These are phyloP conservation scores for Eupithecia centaureata DNA, from an alignment of 2,888 invertebrate species.

Conservation along the genomic window DNA sequence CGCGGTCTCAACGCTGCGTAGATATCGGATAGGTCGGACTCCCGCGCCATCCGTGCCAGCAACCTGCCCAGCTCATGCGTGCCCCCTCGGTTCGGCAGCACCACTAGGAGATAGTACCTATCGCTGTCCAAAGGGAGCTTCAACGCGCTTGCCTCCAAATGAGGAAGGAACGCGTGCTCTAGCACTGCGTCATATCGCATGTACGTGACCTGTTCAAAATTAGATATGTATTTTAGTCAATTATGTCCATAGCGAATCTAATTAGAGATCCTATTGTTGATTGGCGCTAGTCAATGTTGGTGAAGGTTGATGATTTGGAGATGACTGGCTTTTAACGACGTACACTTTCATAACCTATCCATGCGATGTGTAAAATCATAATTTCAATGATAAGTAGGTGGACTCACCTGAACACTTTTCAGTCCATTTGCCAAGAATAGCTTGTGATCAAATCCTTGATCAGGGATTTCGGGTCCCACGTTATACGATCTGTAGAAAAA, in stretches of 20 bases:
- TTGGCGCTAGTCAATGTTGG: conserved; percentile 37
- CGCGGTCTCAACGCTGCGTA: conserved; percentile 87
- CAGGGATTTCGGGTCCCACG: conserved; percentile 58
- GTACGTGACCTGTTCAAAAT: conserved; percentile 82
- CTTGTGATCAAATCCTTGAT: conserved; percentile 56
- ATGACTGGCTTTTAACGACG: conserved; percentile 34
- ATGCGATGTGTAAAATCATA: neutral
- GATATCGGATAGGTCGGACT: conserved; percentile 86
- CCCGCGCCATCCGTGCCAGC: conserved; percentile 85
- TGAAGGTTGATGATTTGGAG: conserved; percentile 33
- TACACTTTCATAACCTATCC: neutral
- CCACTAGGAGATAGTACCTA: conserved; percentile 89
- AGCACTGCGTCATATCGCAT: conserved; percentile 91
- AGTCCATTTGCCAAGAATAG: conserved; percentile 76
- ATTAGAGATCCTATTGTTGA: conserved; percentile 41
- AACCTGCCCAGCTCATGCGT: conserved; percentile 85
- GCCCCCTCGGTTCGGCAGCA: conserved; percentile 87
- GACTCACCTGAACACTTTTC: conserved; percentile 71
- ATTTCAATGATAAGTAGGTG: neutral
- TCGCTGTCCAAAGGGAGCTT: conserved; percentile 92
- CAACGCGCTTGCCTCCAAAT: conserved; percentile 88
- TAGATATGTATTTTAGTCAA: conserved; percentile 38
- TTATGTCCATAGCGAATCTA: conserved; percentile 40
- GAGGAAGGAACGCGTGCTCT: conserved; percentile 89
- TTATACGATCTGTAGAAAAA: conserved; percentile 70